Evolutionary conservation across 2,113 vertebrate species (phyloP).

Genomic region (Pangasianodon gigas): DNA sequence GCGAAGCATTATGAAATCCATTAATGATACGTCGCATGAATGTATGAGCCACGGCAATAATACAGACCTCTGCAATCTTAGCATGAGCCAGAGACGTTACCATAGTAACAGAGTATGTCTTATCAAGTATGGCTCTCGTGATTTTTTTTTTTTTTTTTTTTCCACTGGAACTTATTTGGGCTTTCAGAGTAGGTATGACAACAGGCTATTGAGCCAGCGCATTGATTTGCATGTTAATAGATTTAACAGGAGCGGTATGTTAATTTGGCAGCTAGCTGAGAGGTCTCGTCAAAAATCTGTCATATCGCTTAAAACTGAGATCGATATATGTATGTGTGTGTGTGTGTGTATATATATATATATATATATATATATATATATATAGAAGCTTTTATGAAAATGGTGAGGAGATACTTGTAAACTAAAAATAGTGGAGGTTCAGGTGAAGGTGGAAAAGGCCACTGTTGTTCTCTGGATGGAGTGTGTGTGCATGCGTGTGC

Average conservation of each 20-base stretch:
- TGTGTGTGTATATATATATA: conserved; percentile 41
- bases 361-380: conserved; percentile 35
- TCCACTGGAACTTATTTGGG: conserved; percentile 78
- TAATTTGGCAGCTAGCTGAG: conserved; percentile 68
- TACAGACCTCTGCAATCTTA: conserved; percentile 77
- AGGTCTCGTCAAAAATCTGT: conserved; percentile 64
- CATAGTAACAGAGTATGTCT: conserved; percentile 84
- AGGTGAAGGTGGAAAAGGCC: conserved; percentile 46
- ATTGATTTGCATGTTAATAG: conserved; percentile 79
- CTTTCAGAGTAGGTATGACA: conserved; percentile 81
- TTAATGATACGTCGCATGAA: conserved; percentile 60
- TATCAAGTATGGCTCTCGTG: conserved; percentile 81
- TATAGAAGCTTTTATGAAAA: conserved; percentile 68
- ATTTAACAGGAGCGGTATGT: conserved; percentile 67
- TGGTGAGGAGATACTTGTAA: conserved; percentile 63
- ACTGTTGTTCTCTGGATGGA: conserved; percentile 27
- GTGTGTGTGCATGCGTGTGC: not conserved
- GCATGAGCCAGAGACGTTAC: conserved; percentile 80
- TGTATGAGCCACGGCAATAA: conserved; percentile 71
- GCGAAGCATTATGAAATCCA: conserved; percentile 34
- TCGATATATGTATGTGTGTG: not conserved
- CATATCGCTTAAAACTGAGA: conserved; percentile 61
- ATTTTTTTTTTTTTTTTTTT: conserved; percentile 60
- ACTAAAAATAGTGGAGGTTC: conserved; percentile 70
- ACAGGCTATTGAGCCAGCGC: conserved; percentile 75